A percentile compares a stretch with the other conserved stretches of the same genome.
Evolutionary conservation across 2,888 invertebrate genomes (phyloP).

Genomic region (Neoaliturus tenellus): DNA sequence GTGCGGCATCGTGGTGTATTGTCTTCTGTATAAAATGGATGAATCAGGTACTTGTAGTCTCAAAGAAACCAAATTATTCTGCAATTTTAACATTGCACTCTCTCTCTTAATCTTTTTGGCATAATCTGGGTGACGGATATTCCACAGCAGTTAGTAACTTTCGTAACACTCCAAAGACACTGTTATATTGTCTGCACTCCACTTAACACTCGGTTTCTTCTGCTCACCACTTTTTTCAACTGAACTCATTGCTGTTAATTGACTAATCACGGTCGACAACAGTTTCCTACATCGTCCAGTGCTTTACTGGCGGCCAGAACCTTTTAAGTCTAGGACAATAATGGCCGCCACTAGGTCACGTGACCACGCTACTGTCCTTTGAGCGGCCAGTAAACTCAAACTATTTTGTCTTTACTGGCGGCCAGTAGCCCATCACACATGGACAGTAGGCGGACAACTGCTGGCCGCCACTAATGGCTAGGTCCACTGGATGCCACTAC

Average conservation of each 20-base stretch:
- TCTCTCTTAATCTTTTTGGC: constrained; percentile 35
- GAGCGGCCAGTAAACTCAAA: too few relatives aligned
- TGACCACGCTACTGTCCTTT: too few relatives aligned
- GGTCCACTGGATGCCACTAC: too few relatives aligned
- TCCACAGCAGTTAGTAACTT: constrained; percentile 42
- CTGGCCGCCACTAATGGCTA: too few relatives aligned
- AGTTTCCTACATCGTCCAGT: too few relatives aligned
- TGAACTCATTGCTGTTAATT: constrained; percentile 16
- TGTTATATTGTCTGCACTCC: constrained; percentile 6
- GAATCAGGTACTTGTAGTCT: constrained; percentile 10
- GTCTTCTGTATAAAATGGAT: too few relatives aligned
- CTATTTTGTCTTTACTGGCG: too few relatives aligned
- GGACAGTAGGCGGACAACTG: too few relatives aligned
- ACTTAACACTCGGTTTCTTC: constrained; percentile 26
- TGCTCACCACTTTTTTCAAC: background rate
- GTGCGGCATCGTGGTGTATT: too few relatives aligned
- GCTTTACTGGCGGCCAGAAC: too few relatives aligned
- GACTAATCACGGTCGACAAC: constrained; percentile 25
- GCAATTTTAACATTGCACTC: constrained; percentile 37
- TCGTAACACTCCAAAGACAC: constrained; percentile 17
- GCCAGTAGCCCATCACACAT: constrained; percentile 45
- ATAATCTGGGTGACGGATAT: constrained; percentile 42
- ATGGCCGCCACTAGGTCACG: too few relatives aligned
- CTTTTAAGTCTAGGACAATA: background rate
- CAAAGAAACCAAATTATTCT: background rate